phyloP scores from a whole-genome alignment of 2,888 invertebrate genomes.

The Incurvaria masculella region DNA sequence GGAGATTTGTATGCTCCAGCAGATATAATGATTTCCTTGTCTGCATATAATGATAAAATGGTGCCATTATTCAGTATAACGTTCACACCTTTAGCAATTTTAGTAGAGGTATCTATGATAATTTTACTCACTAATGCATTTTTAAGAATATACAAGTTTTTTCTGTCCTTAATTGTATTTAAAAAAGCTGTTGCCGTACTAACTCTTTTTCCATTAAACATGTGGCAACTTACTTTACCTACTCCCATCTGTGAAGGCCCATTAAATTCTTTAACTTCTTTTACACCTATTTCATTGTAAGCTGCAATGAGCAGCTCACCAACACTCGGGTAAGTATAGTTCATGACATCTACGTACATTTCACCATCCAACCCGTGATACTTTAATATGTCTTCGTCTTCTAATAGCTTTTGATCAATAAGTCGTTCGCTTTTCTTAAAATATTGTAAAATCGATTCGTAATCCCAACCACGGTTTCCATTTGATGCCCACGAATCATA shows the following conservation, averaged over 20 bases:
- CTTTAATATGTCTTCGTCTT: background rate
- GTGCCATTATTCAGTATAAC: conserved; percentile 1
- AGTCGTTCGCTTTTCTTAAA: background rate
- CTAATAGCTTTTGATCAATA: background rate
- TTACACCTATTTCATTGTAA: background rate
- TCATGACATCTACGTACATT: background rate
- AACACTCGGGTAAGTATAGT: background rate
- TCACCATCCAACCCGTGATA: background rate
- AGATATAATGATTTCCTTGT: conserved; percentile 3
- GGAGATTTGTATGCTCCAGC: conserved; percentile 1
- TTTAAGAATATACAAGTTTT: conserved; percentile 22
- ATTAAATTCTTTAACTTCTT: background rate
- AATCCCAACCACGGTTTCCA: conserved; percentile 1
- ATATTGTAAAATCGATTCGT: background rate
- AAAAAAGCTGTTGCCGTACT: conserved; percentile 22
- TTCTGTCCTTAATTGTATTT: conserved; percentile 17
- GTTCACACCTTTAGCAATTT: conserved; percentile 3
- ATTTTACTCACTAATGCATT: conserved; percentile 21
- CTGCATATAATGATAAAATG: background rate
- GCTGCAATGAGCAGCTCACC: background rate
- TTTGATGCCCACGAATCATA: background rate
- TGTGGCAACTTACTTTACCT: background rate
- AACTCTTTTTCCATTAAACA: conserved; percentile 2
- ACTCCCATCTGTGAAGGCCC: background rate
- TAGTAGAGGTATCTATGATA: conserved; percentile 15